Conservation (phyloP, 2,113 vertebrate species). For the Tragelaphus imberbis region DNA sequence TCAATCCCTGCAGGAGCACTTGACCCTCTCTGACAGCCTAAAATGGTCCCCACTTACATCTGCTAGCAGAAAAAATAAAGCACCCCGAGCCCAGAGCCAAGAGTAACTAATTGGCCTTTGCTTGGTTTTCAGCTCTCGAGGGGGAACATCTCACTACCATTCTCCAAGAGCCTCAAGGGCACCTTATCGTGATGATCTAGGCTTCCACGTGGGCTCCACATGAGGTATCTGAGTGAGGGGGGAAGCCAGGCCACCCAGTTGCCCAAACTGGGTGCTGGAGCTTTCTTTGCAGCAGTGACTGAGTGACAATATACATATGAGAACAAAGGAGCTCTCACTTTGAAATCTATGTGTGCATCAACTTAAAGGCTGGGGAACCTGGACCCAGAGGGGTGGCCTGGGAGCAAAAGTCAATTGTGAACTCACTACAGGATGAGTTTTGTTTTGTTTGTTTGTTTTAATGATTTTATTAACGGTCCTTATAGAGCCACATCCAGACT, state of each 20-base stretch:
- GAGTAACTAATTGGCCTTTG: no score
- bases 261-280: not conserved
- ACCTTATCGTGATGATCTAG: not conserved
- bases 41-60: not conserved
- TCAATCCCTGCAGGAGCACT: not conserved
- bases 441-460: not conserved
- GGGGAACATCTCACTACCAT: no score
- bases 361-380: not conserved
- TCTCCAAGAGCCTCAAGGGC: not conserved
- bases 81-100: no score
- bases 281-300: not conserved
- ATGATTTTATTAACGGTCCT: not conserved
- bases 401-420: not conserved
- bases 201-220: not conserved
- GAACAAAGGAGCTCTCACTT: not conserved
- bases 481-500: not conserved
- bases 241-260: not conserved
- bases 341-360: not conserved
- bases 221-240: accelerated
- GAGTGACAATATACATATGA: not conserved
- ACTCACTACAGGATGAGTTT: not conserved
- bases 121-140: no score
- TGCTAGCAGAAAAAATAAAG: not conserved
- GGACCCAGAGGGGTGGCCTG: not conserved
- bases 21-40: not conserved